A percentile compares a stretch with the other conserved stretches of the same genome.
These are phyloP conservation scores for Patiria miniata DNA, from an alignment of 35 echinoderm and acorn worm species.

Conservation along the genomic window DNA sequence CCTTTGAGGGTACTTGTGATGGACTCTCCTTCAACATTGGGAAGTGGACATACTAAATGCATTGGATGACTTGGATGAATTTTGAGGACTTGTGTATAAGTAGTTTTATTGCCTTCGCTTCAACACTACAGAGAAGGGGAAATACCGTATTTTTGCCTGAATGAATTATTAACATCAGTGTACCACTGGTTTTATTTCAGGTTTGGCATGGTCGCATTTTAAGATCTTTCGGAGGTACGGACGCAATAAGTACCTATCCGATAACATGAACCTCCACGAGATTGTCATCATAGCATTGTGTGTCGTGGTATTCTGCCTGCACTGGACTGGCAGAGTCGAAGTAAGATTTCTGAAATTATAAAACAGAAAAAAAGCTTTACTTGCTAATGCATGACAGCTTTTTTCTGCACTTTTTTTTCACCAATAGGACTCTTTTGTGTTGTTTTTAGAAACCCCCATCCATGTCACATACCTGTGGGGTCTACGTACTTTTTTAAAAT, in stretches of 20 bases:
- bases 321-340: background rate
- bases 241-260: background rate
- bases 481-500: background rate
- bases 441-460: background rate
- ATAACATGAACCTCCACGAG: background rate
- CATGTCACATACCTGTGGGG: background rate
- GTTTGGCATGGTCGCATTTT: slow-evolving; percentile 3
- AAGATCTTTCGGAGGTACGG: background rate
- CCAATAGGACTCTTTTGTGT: background rate
- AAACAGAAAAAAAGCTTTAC: too few relatives aligned
- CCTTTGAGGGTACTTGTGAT: too few relatives aligned
- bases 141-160: too few relatives aligned
- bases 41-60: too few relatives aligned
- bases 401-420: background rate
- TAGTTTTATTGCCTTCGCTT: too few relatives aligned
- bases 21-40: too few relatives aligned
- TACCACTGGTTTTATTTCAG: too few relatives aligned
- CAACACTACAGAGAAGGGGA: too few relatives aligned
- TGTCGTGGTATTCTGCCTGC: background rate
- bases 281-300: background rate
- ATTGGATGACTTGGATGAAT: too few relatives aligned
- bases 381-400: too few relatives aligned
- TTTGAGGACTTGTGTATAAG: too few relatives aligned
- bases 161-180: too few relatives aligned
- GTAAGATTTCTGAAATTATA: background rate